Evolutionary conservation across 2,113 vertebrate genomes (phyloP).

Genomic region (Actenoides hombroni): DNA sequence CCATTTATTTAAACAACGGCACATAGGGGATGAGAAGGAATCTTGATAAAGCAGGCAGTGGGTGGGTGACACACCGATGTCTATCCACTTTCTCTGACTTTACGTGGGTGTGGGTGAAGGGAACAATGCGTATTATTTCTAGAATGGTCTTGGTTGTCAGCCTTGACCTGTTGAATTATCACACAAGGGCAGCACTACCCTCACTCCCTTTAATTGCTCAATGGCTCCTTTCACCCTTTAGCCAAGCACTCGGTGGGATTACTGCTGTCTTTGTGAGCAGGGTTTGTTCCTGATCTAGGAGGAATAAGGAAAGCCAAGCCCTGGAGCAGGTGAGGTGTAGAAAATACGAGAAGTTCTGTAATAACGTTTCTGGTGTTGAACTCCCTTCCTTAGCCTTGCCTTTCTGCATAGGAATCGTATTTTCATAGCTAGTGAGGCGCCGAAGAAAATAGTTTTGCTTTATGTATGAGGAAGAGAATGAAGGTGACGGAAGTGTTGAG

Average conservation of each 20-base stretch:
- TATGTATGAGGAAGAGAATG: neutral
- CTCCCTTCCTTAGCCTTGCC: neutral
- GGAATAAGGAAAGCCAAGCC: neutral
- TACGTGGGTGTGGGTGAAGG: neutral
- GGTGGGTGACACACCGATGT: neutral
- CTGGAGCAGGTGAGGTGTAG: neutral
- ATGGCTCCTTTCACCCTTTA: neutral
- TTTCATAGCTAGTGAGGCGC: neutral
- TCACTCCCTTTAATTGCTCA: neutral
- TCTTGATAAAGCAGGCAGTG: fast-evolving
- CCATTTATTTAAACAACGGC: neutral
- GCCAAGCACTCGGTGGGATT: fast-evolving
- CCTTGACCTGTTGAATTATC: neutral
- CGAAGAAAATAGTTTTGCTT: neutral
- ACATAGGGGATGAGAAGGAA: neutral
- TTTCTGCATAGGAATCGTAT: neutral
- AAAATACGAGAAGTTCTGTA: fast-evolving
- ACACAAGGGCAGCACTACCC: neutral
- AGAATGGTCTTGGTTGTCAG: neutral
- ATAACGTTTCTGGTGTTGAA: neutral
- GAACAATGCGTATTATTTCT: neutral
- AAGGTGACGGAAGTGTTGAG: neutral
- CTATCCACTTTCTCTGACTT: neutral
- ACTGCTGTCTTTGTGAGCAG: neutral
- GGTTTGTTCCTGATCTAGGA: neutral